A percentile compares a stretch with the other conserved stretches of the same genome.
Evolutionary conservation across 2,888 invertebrate species (phyloP).

Genomic region (Drymonia ruficornis): DNA sequence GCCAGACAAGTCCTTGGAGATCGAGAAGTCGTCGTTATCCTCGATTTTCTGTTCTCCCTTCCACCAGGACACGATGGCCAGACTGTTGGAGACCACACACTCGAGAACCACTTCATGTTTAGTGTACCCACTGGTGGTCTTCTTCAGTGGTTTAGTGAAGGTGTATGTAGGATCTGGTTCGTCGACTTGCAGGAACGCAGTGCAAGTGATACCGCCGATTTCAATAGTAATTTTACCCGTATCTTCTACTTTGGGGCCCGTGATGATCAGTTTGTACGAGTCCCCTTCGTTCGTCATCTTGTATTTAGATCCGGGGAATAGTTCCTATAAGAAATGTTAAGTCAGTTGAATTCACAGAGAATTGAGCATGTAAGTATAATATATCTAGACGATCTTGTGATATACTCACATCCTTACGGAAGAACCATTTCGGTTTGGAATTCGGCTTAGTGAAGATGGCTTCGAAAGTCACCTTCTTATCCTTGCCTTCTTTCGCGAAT

Average conservation of each 20-base stretch:
- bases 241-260: slow-evolving; percentile 97
- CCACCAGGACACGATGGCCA: slow-evolving; percentile 98
- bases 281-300: slow-evolving; percentile 97
- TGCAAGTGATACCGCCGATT: slow-evolving; percentile 94
- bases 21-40: slow-evolving; percentile 92
- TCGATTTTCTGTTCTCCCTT: slow-evolving; percentile 92
- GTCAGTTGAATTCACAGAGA: background rate
- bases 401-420: slow-evolving; percentile 94
- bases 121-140: slow-evolving; percentile 94
- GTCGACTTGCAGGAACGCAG: slow-evolving; percentile 97
- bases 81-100: slow-evolving; percentile 96
- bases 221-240: slow-evolving; percentile 98
- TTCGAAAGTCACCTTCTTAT: slow-evolving; percentile 97
- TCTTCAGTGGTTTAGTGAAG: slow-evolving; percentile 95
- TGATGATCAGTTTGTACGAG: slow-evolving; percentile 95
- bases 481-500: slow-evolving; percentile 97
- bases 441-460: slow-evolving; percentile 99
- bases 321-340: slow-evolving; percentile 86
- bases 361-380: background rate
- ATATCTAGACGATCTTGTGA: too few species aligned
- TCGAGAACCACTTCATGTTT: slow-evolving; percentile 96
- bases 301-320: slow-evolving; percentile 98
- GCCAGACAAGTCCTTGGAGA: slow-evolving; percentile 97
- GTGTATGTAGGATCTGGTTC: slow-evolving; percentile 97
- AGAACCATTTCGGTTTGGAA: slow-evolving; percentile 95